Conservation (phyloP, 2,888 invertebrate genomes). For the Tenthredo livida region DNA sequence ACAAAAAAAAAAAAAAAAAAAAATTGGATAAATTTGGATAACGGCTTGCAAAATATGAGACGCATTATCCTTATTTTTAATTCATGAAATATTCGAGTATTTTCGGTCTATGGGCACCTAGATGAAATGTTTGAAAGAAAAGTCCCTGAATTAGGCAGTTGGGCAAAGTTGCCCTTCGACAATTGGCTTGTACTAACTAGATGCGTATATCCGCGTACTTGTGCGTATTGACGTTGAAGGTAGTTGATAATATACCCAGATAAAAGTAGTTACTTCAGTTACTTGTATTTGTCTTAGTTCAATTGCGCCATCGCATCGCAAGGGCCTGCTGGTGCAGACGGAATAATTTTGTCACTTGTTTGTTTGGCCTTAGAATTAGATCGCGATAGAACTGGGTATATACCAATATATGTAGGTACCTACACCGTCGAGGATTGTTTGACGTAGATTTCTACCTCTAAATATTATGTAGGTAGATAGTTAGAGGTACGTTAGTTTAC, state of each 20-base stretch:
- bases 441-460: conserved; percentile 19
- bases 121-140: conserved; percentile 11
- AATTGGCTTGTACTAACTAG: background rate
- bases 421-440: conserved; percentile 32
- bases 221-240: background rate
- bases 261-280: background rate
- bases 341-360: conserved; percentile 19
- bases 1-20: background rate
- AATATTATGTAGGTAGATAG: conserved; percentile 7
- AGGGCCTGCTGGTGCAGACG: background rate
- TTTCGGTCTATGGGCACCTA: background rate
- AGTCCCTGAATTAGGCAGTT: conserved; percentile 20
- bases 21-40: background rate
- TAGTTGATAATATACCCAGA: background rate
- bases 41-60: no score
- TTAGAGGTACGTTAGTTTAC: background rate
- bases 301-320: background rate
- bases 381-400: conserved; percentile 7
- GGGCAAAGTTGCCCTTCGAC: conserved; percentile 46
- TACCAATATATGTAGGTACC: background rate
- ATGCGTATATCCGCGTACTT: background rate
- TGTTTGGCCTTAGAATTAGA: conserved; percentile 46
- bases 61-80: no score
- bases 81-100: background rate
- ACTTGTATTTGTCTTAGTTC: conserved; percentile 18